phyloP scores from a whole-genome alignment of 2,113 vertebrate species.

The Hemiprocne comata region DNA sequence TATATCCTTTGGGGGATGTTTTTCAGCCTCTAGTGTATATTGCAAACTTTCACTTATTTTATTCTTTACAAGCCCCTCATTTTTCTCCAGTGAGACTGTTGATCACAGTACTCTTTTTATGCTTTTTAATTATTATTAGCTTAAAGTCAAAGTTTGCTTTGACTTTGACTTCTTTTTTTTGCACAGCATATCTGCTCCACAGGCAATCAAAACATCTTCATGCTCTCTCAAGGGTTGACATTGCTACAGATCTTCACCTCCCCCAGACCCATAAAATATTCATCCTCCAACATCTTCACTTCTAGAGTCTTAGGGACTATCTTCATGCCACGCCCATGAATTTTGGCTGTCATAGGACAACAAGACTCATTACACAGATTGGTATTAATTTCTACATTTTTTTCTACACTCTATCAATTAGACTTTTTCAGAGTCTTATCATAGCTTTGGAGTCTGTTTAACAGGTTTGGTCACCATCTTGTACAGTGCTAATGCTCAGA shows the following conservation, averaged over 20 bases:
- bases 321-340: not conserved
- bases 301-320: not conserved
- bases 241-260: not conserved
- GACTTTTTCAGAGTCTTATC: not conserved
- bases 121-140: not conserved
- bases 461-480: not conserved
- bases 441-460: not conserved
- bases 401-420: not conserved
- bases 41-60: not conserved
- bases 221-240: not conserved
- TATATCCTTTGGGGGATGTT: not conserved
- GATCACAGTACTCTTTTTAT: not conserved
- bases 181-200: not conserved
- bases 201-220: not conserved
- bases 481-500: not conserved
- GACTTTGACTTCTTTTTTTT: not conserved
- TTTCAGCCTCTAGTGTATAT: not conserved
- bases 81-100: accelerated
- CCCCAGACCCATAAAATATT: not conserved
- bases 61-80: not conserved
- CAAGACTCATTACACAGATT: not conserved
- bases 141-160: not conserved
- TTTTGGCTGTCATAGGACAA: not conserved
- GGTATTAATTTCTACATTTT: accelerated
- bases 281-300: not conserved